Conservation (phyloP, 2,113 vertebrate genomes). For the Panthera leo region DNA sequence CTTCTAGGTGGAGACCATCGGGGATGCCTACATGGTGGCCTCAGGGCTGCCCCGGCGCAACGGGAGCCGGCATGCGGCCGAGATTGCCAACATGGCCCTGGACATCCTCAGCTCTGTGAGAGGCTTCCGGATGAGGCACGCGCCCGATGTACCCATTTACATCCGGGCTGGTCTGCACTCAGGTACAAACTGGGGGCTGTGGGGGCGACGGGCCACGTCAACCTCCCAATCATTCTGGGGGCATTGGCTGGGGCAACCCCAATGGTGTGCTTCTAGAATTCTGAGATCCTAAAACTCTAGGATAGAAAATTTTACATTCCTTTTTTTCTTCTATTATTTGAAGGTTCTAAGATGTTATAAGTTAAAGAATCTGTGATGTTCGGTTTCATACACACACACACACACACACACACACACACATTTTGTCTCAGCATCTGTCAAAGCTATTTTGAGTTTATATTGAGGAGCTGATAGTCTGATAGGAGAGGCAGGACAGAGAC, state of each 20-base stretch:
- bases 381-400: not conserved
- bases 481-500: not conserved
- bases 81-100: constrained; percentile 94
- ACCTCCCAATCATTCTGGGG: not conserved
- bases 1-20: constrained; percentile 94
- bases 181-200: constrained; percentile 77
- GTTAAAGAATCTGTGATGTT: not conserved
- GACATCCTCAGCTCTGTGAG: constrained; percentile 94
- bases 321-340: not conserved
- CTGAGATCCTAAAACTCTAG: not conserved
- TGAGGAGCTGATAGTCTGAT: not conserved
- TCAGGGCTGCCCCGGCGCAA: constrained; percentile 91
- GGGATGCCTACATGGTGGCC: constrained; percentile 81
- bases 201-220: not conserved
- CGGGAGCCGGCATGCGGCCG: constrained; percentile 90
- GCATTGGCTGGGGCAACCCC: not conserved
- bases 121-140: constrained; percentile 92
- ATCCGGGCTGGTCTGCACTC: constrained; percentile 95
- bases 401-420: not conserved
- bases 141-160: constrained; percentile 89
- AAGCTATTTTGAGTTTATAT: not conserved
- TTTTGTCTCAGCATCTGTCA: not conserved
- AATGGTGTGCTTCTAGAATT: not conserved
- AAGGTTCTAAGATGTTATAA: not conserved
- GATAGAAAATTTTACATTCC: not conserved